These are phyloP conservation scores for Caranx ignobilis DNA, from an alignment of 2,113 vertebrate genomes.

Conservation along the genomic window DNA sequence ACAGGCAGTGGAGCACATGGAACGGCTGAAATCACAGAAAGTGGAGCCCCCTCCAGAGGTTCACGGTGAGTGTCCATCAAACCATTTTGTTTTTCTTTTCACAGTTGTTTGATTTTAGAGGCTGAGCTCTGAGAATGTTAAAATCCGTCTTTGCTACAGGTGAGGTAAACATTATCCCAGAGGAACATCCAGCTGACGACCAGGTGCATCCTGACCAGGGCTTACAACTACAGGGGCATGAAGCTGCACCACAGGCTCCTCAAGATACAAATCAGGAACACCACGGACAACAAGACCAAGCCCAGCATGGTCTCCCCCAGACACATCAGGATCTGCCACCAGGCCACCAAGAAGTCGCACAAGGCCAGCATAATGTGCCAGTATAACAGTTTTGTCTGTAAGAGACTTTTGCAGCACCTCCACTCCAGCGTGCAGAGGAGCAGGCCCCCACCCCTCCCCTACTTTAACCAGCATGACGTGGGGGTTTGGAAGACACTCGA, in stretches of 20 bases:
- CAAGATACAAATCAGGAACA: constrained; percentile 63
- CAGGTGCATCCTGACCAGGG: constrained; percentile 60
- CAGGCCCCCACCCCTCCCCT: neutral
- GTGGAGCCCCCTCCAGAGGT: constrained; percentile 83
- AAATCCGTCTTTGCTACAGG: constrained; percentile 55
- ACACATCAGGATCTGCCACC: constrained; percentile 70
- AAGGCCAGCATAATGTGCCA: constrained; percentile 57
- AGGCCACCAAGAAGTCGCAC: constrained; percentile 70
- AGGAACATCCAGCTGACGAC: constrained; percentile 39
- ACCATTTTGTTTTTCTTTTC: neutral
- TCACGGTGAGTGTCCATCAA: constrained; percentile 75
- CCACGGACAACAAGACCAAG: constrained; percentile 36
- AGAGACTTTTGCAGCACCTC: constrained; percentile 65
- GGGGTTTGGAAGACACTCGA: constrained; percentile 40
- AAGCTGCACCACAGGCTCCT: constrained; percentile 27
- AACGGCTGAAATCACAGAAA: constrained; percentile 90
- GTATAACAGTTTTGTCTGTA: constrained; percentile 46
- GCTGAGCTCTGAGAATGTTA: neutral
- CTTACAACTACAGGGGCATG: constrained; percentile 55
- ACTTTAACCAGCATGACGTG: constrained; percentile 54
- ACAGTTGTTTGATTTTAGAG: constrained; percentile 4
- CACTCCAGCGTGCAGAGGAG: constrained; percentile 54
- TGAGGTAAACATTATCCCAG: constrained; percentile 77
- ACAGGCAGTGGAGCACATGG: constrained; percentile 95
- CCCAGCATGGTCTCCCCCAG: constrained; percentile 64